Evolutionary conservation across 2,113 vertebrate genomes (phyloP).

Genomic region (Opisthocomus hoazin): DNA sequence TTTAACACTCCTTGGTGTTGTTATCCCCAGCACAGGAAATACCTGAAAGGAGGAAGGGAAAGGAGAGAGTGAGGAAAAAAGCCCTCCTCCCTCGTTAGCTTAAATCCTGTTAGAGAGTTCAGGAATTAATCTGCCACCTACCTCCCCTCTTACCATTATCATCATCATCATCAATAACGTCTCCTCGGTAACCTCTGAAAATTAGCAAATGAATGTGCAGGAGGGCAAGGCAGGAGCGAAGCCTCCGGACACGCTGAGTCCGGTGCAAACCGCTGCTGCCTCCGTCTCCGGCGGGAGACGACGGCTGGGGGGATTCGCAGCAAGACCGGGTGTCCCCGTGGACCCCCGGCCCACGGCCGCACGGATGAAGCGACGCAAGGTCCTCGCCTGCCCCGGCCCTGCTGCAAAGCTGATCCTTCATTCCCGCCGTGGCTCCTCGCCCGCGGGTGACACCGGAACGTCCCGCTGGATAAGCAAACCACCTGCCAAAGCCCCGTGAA

Average conservation of each 20-base stretch:
- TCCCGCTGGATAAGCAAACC: neutral
- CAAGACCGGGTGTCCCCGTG: no score
- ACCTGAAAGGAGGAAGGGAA: slow-evolving; percentile 41
- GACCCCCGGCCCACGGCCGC: neutral
- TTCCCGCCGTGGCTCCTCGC: neutral
- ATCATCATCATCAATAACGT: neutral
- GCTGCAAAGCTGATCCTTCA: neutral
- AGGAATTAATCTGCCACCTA: slow-evolving; percentile 22
- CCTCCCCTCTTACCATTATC: neutral
- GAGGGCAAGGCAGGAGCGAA: neutral
- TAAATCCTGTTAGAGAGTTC: slow-evolving; percentile 45
- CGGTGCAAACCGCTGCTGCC: neutral
- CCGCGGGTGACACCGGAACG: no score
- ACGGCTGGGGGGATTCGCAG: neutral
- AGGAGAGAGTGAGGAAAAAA: neutral
- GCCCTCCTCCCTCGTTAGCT: slow-evolving; percentile 35
- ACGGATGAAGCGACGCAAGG: no score
- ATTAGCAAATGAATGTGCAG: neutral
- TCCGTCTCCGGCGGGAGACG: rapidly evolving
- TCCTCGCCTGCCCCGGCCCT: neutral
- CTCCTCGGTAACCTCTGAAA: slow-evolving; percentile 17
- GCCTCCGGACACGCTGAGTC: neutral
- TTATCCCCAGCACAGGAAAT: slow-evolving; percentile 58
- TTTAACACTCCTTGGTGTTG: slow-evolving; percentile 64
- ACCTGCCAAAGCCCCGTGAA: rapidly evolving